phyloP scores from a whole-genome alignment of 2,797 vertebrate species.

The Phoebastria nigripes region DNA sequence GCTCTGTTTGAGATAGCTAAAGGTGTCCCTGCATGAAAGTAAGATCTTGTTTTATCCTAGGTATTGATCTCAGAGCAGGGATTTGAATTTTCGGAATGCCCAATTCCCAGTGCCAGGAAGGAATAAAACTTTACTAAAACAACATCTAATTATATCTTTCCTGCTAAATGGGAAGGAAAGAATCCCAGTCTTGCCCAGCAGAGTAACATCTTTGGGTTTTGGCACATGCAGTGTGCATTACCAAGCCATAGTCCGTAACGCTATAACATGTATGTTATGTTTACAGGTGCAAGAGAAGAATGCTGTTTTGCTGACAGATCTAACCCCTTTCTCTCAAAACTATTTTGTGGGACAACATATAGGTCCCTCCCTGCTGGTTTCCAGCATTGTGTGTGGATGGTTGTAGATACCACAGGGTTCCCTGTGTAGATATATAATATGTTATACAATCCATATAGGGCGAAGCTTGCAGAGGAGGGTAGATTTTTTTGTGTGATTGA shows the following conservation, averaged over 20 bases:
- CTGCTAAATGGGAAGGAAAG: background rate
- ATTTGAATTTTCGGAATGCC: background rate
- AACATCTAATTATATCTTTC: background rate
- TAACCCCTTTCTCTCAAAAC: background rate
- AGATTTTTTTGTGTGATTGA: background rate
- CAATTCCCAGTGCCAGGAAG: background rate
- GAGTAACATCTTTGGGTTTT: background rate
- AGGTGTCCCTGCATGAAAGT: background rate
- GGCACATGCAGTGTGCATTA: accelerated
- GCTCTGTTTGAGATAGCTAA: background rate
- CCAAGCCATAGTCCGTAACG: accelerated
- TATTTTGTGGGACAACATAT: background rate
- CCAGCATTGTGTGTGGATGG: background rate
- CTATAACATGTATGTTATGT: accelerated
- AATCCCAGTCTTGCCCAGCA: background rate
- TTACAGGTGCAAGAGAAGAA: background rate
- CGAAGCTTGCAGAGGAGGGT: background rate
- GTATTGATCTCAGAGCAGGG: background rate
- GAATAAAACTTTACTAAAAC: background rate
- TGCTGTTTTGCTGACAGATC: background rate
- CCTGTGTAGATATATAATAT: background rate
- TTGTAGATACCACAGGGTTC: background rate
- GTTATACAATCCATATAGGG: background rate
- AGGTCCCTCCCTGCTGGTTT: background rate
- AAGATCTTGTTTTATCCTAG: background rate